These are phyloP conservation scores for Streptopelia turtur DNA, from an alignment of 2,797 vertebrate genomes.

Conservation along the genomic window DNA sequence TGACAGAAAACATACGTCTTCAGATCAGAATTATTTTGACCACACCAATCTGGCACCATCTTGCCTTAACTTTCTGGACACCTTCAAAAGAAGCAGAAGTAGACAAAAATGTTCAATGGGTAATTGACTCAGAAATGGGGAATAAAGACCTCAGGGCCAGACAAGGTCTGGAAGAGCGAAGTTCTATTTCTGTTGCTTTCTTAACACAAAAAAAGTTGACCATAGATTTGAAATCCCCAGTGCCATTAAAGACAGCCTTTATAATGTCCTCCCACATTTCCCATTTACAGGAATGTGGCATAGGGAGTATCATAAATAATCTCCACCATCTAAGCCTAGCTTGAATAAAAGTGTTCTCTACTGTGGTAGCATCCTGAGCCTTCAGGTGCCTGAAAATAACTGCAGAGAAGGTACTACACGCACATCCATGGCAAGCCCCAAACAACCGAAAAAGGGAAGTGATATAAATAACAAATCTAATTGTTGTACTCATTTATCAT, in stretches of 20 bases:
- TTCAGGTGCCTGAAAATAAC: not conserved
- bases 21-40: not conserved
- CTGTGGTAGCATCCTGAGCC: not conserved
- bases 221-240: not conserved
- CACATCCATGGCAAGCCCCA: not conserved
- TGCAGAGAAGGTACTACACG: not conserved
- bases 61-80: not conserved
- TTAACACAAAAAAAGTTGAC: not conserved
- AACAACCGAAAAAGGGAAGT: not conserved
- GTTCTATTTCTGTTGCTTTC: not conserved
- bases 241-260: not conserved
- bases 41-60: rapidly evolving
- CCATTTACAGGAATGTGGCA: not conserved
- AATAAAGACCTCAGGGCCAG: not conserved
- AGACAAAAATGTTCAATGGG: not conserved
- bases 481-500: not conserved
- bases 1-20: not conserved
- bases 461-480: not conserved
- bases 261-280: not conserved
- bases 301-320: not conserved
- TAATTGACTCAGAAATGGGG: not conserved
- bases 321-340: not conserved
- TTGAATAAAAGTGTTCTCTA: not conserved
- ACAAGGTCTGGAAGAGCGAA: not conserved
- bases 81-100: not conserved